phyloP scores from a whole-genome alignment of 2,113 vertebrate species.

The Gasterosteus nipponicus region DNA sequence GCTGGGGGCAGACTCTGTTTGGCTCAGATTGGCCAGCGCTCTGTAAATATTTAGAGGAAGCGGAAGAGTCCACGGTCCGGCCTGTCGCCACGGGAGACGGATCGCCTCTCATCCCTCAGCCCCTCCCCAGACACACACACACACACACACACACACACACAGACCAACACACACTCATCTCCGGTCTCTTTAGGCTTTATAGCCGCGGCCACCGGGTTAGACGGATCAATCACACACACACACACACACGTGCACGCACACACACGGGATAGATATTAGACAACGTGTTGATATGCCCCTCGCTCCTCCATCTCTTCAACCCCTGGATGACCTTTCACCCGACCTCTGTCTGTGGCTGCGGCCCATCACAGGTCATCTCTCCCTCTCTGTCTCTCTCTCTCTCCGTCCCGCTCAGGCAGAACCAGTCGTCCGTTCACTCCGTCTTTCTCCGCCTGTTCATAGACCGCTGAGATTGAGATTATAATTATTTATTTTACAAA shows the following conservation, averaged over 20 bases:
- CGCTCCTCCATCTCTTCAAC: conserved; percentile 24
- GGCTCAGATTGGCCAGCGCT: conserved; percentile 60
- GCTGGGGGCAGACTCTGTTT: conserved; percentile 51
- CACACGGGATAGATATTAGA: conserved; percentile 54
- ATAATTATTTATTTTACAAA: too few relatives aligned
- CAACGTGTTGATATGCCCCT: conserved; percentile 73
- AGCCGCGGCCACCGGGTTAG: conserved; percentile 50
- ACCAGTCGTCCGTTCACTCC: neutral
- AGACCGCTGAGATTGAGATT: neutral
- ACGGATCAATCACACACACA: conserved; percentile 70
- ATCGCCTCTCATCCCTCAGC: conserved; percentile 69
- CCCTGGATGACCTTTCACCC: conserved; percentile 68
- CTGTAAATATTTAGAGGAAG: conserved; percentile 82
- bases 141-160: conserved; percentile 35
- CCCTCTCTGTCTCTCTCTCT: neutral
- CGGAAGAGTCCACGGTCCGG: conserved; percentile 72
- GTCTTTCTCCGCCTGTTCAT: neutral
- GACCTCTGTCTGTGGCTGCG: conserved; percentile 42
- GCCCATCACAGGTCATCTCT: conserved; percentile 69
- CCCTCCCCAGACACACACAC: conserved; percentile 58
- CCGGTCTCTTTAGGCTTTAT: conserved; percentile 46
- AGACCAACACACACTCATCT: conserved; percentile 33
- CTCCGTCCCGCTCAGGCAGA: conserved; percentile 8
- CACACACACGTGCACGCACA: conserved; percentile 20
- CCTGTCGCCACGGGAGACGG: conserved; percentile 75